phyloP scores from a whole-genome alignment of 2,113 vertebrate species.

The Labeo rohita region DNA sequence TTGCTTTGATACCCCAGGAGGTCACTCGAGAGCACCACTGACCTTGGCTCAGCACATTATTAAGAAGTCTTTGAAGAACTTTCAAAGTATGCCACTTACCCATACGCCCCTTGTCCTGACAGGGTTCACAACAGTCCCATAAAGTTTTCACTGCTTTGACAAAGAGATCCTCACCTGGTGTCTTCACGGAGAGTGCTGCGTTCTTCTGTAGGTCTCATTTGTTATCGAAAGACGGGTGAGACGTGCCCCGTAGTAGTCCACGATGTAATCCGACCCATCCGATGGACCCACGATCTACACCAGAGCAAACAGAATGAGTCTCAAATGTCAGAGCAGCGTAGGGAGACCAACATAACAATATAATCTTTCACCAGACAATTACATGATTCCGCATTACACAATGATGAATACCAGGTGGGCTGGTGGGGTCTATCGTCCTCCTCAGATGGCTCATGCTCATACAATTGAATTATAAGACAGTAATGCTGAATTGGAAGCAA shows the following conservation, averaged over 20 bases:
- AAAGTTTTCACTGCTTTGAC: constrained; percentile 34
- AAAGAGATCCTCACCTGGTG: constrained; percentile 38
- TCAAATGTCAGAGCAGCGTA: constrained; percentile 20
- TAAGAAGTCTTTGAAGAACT: constrained; percentile 18
- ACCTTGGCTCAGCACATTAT: background rate
- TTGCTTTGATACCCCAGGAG: constrained; percentile 51
- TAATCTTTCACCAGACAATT: constrained; percentile 45
- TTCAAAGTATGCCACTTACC: constrained; percentile 3
- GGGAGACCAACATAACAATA: constrained; percentile 38
- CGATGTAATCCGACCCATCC: constrained; percentile 95
- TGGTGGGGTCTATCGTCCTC: constrained; percentile 4
- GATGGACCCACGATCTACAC: constrained; percentile 94
- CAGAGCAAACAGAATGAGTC: constrained; percentile 36
- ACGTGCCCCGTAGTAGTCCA: constrained; percentile 96
- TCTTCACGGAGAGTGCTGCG: constrained; percentile 84
- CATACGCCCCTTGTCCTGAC: background rate
- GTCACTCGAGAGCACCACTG: constrained; percentile 14
- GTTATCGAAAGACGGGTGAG: constrained; percentile 89
- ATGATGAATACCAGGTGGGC: constrained; percentile 45
- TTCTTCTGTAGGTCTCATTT: constrained; percentile 95
- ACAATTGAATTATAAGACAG: constrained; percentile 44
- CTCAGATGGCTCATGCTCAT: constrained; percentile 32
- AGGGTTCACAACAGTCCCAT: constrained; percentile 1
- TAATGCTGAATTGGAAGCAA: constrained; percentile 40
- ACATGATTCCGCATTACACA: constrained; percentile 32